Conservation (phyloP, 2,113 vertebrate genomes). For the Sinocyclocheilus grahami region DNA sequence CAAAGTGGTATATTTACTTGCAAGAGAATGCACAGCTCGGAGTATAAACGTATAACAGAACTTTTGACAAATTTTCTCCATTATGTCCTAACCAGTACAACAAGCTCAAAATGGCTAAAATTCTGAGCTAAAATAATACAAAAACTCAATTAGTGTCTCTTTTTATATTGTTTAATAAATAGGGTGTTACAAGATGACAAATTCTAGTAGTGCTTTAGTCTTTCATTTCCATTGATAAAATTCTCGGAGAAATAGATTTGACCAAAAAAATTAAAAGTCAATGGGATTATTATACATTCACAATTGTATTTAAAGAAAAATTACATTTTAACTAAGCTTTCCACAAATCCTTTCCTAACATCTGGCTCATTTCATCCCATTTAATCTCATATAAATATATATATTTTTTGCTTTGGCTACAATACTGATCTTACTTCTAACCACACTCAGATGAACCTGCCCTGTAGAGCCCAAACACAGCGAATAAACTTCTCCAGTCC, state of each 20-base stretch:
- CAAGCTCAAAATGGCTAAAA: slow-evolving; percentile 2
- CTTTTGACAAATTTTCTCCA: not conserved
- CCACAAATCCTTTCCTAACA: slow-evolving; percentile 18
- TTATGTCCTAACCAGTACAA: not conserved
- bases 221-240: slow-evolving; percentile 13
- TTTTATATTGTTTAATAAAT: not conserved
- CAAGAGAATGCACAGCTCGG: not conserved
- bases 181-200: not conserved
- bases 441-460: slow-evolving; percentile 18
- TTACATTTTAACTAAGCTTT: not conserved
- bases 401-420: slow-evolving; percentile 10
- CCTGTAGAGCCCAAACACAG: not conserved
- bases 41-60: not conserved
- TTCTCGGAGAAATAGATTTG: no score
- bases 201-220: slow-evolving; percentile 16
- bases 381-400: not conserved
- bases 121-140: slow-evolving; percentile 7
- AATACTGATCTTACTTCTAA: slow-evolving; percentile 5
- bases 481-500: not conserved
- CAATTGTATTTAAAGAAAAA: not conserved
- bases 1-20: not conserved
- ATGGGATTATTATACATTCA: not conserved
- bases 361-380: slow-evolving; percentile 22
- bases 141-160: not conserved
- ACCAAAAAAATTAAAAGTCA: not conserved